Evolutionary conservation across 1,140 invertebrate species (phyloP).

Genomic region (Pygmarrhopalites habei): DNA sequence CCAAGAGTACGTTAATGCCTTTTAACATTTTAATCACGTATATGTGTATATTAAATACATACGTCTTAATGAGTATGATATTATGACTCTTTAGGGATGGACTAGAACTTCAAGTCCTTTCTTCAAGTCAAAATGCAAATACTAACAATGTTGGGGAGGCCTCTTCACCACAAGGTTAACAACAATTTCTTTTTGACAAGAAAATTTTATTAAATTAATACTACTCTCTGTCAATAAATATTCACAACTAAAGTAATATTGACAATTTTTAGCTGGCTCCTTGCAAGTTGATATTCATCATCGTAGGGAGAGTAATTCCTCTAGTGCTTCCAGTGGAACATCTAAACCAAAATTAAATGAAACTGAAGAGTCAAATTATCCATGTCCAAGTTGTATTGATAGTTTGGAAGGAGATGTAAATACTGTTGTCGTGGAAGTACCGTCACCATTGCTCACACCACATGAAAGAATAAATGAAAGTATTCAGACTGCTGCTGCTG

Average conservation of each 20-base stretch:
- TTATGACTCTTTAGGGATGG: no score
- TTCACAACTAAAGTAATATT: not conserved
- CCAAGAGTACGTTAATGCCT: slow-evolving; percentile 11
- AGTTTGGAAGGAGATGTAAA: not conserved
- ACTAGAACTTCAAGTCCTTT: no score
- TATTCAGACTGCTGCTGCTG: not conserved
- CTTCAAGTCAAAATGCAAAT: no score
- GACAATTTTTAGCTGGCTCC: slow-evolving; percentile 26
- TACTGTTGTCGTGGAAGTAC: not conserved
- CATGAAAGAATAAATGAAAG: not conserved
- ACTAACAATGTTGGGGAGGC: no score
- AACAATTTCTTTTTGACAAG: no score
- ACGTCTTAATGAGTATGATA: no score
- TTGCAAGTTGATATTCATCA: slow-evolving; percentile 88
- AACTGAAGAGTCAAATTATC: no score
- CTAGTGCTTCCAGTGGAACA: slow-evolving; percentile 61
- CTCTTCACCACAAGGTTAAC: no score
- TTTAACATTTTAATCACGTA: not conserved
- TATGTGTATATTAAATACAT: not conserved
- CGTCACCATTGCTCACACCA: not conserved
- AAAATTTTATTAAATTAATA: no score
- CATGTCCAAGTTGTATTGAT: slow-evolving; percentile 18
- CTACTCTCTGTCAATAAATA: no score
- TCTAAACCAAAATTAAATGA: no score
- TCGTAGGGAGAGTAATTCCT: slow-evolving; percentile 82